A percentile compares a stretch with the other conserved stretches of the same genome.
These are phyloP conservation scores for Lates calcarifer DNA, from an alignment of 2,113 vertebrate genomes.

Conservation along the genomic window DNA sequence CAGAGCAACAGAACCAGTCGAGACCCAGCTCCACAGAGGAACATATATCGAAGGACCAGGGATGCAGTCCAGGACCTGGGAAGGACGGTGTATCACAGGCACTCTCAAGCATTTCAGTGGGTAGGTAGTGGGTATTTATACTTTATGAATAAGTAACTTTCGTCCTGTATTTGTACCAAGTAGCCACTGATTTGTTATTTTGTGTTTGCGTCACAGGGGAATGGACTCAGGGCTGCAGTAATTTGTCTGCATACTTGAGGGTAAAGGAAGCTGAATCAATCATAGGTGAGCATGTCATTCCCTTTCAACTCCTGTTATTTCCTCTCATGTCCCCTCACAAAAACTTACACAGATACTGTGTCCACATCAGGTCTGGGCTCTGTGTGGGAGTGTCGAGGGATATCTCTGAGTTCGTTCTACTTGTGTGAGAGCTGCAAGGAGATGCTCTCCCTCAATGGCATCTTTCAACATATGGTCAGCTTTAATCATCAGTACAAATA, in stretches of 20 bases:
- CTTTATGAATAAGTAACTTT: neutral
- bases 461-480: conserved; percentile 64
- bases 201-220: conserved; percentile 40
- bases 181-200: neutral
- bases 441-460: neutral
- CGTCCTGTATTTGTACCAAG: neutral
- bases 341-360: neutral
- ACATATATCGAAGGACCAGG: too few species aligned
- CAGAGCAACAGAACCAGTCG: neutral
- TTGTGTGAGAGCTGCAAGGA: conserved; percentile 70
- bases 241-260: conserved; percentile 48
- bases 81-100: neutral
- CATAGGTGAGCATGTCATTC: conserved; percentile 57
- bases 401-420: conserved; percentile 31
- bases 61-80: neutral
- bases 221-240: neutral
- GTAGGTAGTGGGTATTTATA: conserved; percentile 8
- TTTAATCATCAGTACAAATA: conserved; percentile 25
- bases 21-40: neutral
- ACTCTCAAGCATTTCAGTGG: neutral
- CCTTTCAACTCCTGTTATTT: neutral
- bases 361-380: conserved; percentile 55
- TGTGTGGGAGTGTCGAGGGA: conserved; percentile 67
- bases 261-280: conserved; percentile 13
- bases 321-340: too few species aligned